Conservation (phyloP, 2,888 invertebrate genomes). For the Platycheirus albimanus region DNA sequence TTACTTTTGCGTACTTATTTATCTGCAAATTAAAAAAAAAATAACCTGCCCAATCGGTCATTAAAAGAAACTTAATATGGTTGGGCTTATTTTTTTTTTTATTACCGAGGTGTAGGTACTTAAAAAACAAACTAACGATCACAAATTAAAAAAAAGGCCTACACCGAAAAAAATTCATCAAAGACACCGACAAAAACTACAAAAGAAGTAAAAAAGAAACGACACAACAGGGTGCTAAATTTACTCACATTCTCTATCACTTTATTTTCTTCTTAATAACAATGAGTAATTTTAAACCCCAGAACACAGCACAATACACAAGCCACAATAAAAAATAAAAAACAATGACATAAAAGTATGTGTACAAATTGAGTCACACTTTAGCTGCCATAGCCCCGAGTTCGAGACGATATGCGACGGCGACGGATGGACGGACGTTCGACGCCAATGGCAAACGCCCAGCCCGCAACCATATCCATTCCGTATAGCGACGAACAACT, state of each 20-base stretch:
- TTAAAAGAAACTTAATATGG: too few species aligned
- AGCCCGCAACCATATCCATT: too few species aligned
- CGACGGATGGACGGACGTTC: not conserved
- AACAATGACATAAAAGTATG: too few species aligned
- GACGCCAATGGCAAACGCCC: conserved; percentile 39
- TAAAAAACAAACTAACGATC: too few species aligned
- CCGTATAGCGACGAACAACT: conserved; percentile 19
- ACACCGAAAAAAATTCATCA: not conserved
- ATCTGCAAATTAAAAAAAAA: too few species aligned
- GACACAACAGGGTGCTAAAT: conserved; percentile 52
- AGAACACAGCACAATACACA: too few species aligned
- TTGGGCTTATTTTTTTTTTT: too few species aligned
- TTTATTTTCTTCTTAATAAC: conserved; percentile 50
- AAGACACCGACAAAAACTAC: conserved; percentile 2
- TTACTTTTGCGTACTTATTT: too few species aligned
- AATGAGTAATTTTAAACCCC: conserved; percentile 61
- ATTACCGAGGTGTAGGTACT: too few species aligned
- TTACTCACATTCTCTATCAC: conserved; percentile 54
- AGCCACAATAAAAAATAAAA: too few species aligned
- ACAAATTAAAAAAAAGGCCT: not conserved
- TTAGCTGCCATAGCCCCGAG: conserved; percentile 2
- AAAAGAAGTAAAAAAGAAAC: conserved; percentile 28
- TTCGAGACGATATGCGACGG: not conserved
- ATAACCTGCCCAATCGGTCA: too few species aligned
- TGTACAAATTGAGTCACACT: conserved; percentile 65